A percentile compares a stretch with the other conserved stretches of the same genome.
phyloP scores from a whole-genome alignment of 2,888 invertebrate genomes.

The Drosophila robusta region DNA sequence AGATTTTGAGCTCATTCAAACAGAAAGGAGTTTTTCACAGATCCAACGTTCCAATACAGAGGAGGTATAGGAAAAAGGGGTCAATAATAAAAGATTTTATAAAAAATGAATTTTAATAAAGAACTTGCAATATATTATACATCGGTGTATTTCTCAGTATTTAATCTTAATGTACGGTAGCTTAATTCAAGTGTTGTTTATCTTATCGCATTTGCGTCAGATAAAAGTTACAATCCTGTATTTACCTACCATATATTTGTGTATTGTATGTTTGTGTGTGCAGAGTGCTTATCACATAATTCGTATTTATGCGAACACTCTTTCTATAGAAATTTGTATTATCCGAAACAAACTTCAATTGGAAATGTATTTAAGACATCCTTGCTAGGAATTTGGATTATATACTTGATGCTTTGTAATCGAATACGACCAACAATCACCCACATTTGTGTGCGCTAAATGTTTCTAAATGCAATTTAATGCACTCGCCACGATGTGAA shows the following conservation, averaged over 20 bases:
- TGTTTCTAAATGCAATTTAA: conserved; percentile 53
- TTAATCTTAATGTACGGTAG: neutral
- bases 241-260: neutral
- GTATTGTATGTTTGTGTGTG: neutral
- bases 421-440: conserved; percentile 47
- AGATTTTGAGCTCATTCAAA: conserved; percentile 27
- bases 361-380: neutral
- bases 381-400: conserved; percentile 1
- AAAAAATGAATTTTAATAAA: neutral
- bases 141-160: neutral
- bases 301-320: conserved; percentile 2
- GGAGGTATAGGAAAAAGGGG: too few species aligned
- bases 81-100: too few species aligned
- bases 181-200: conserved; percentile 12
- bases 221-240: conserved; percentile 6
- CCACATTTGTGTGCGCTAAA: conserved; percentile 55
- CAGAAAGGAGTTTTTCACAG: neutral
- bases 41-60: neutral
- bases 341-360: neutral
- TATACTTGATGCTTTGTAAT: conserved; percentile 27
- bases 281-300: conserved; percentile 8
- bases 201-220: conserved; percentile 36
- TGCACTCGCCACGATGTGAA: conserved; percentile 51
- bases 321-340: conserved; percentile 1
- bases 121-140: neutral